Conservation (phyloP, 2,888 invertebrate species). For the Brenthis hecate region DNA sequence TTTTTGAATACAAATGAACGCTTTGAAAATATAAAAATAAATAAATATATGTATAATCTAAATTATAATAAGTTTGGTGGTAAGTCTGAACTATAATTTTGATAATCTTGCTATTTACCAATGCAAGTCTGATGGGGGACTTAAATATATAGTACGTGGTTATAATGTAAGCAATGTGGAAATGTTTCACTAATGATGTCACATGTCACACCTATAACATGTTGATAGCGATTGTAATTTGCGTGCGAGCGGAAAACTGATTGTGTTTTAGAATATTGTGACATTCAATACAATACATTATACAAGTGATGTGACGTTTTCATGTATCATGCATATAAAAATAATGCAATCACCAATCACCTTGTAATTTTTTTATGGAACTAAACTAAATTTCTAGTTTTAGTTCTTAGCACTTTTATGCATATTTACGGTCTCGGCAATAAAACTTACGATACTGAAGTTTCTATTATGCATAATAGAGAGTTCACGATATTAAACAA, state of each 20-base stretch:
- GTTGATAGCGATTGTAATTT: slow-evolving; percentile 32
- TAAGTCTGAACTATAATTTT: not conserved
- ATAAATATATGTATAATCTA: too few species aligned
- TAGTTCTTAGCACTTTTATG: too few species aligned
- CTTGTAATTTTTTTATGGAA: too few species aligned
- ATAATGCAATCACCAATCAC: too few species aligned
- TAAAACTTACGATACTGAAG: too few species aligned
- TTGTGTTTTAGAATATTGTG: slow-evolving; percentile 26
- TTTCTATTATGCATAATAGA: too few species aligned
- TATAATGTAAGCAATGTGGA: slow-evolving; percentile 50
- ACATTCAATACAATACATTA: slow-evolving; percentile 9
- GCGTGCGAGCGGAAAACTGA: slow-evolving; percentile 23
- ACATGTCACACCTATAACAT: slow-evolving; percentile 53
- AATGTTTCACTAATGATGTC: slow-evolving; percentile 61
- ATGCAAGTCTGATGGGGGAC: slow-evolving; percentile 50
- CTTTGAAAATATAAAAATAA: too few species aligned
- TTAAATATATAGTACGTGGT: slow-evolving; percentile 51
- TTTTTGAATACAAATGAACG: too few species aligned
- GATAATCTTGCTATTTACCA: not conserved
- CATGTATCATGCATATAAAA: not conserved
- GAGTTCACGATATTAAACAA: not conserved
- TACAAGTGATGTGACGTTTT: slow-evolving; percentile 6
- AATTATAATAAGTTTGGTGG: too few species aligned
- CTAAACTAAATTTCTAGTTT: too few species aligned
- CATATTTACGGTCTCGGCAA: too few species aligned